A percentile compares a stretch with the other conserved stretches of the same genome.
phyloP scores from a whole-genome alignment of 1,140 invertebrate genomes.

The Aleiodes sp. region DNA sequence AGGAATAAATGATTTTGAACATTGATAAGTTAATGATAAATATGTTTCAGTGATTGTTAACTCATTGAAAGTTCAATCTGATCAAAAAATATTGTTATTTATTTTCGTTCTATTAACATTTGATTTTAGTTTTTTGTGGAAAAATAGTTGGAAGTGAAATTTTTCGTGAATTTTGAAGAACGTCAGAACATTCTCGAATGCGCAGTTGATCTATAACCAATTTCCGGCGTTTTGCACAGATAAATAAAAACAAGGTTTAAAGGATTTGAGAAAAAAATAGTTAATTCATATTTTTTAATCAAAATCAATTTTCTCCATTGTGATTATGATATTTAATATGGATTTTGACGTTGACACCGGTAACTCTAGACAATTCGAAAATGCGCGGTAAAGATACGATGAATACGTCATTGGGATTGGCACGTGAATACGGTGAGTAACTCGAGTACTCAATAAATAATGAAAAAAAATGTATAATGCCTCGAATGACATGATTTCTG shows the following conservation, averaged over 20 bases:
- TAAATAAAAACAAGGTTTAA: background rate
- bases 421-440: conserved; percentile 34
- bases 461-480: too few relatives aligned
- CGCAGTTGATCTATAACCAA: background rate
- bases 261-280: too few relatives aligned
- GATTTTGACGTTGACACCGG: background rate
- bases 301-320: background rate
- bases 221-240: background rate
- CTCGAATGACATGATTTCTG: background rate
- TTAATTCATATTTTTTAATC: background rate
- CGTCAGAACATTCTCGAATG: background rate
- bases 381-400: conserved; percentile 36
- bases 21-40: too few relatives aligned
- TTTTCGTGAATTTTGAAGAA: background rate
- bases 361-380: conserved; percentile 24
- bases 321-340: background rate
- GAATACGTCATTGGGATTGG: conserved; percentile 29
- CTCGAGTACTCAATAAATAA: conserved; percentile 22
- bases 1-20: too few relatives aligned
- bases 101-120: background rate
- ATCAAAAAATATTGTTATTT: too few relatives aligned
- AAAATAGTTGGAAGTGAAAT: background rate
- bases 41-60: too few relatives aligned
- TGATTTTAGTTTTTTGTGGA: background rate
- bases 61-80: too few relatives aligned